These are phyloP conservation scores for Scylla paramamosain DNA, from an alignment of 1,140 invertebrate genomes.

Conservation along the genomic window DNA sequence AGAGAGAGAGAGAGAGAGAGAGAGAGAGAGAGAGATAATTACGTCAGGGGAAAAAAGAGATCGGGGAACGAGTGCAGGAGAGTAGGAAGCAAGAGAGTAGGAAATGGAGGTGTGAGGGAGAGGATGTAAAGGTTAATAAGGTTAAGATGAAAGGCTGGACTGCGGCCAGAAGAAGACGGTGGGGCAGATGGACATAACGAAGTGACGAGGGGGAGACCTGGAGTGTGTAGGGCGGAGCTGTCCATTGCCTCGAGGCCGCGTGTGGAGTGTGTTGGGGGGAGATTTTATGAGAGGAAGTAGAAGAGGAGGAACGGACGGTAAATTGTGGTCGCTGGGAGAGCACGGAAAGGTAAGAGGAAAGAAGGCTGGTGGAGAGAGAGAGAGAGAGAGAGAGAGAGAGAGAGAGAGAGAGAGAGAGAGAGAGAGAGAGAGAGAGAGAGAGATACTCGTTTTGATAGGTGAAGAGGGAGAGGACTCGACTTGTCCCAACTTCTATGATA, in stretches of 20 bases:
- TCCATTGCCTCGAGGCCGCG: neutral
- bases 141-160: neutral
- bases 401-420: conserved; percentile 53
- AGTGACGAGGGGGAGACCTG: neutral
- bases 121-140: conserved; percentile 7
- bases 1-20: too few species aligned
- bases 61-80: too few species aligned
- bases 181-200: neutral
- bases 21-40: too few species aligned
- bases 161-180: neutral
- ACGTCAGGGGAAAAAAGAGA: too few species aligned
- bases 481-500: too few species aligned
- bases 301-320: neutral
- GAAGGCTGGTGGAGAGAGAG: conserved; percentile 30
- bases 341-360: neutral
- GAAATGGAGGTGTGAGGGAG: neutral
- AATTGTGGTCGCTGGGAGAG: neutral
- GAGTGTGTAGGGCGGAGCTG: neutral
- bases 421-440: conserved; percentile 56
- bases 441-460: neutral
- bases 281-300: neutral
- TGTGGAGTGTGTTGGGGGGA: neutral
- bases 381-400: conserved; percentile 62
- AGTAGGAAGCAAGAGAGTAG: neutral
- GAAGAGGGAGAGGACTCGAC: neutral